Evolutionary conservation across 2,113 vertebrate species (phyloP).

Genomic region (Vombatus ursinus): DNA sequence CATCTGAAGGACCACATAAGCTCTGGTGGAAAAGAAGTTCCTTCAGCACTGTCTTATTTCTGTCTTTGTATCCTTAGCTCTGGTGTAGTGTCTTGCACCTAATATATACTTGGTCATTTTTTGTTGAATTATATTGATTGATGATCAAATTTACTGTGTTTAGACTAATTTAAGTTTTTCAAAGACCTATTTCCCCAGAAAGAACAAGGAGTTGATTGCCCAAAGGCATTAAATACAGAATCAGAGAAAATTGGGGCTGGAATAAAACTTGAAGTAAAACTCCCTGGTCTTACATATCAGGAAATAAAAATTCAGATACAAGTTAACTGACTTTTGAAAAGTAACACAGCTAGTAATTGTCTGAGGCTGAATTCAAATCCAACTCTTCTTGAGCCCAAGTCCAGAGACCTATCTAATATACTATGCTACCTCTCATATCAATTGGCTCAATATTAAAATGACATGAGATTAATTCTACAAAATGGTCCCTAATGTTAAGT

Average conservation of each 20-base stretch:
- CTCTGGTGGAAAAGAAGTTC: neutral
- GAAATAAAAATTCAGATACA: neutral
- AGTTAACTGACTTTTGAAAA: neutral
- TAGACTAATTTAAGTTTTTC: neutral
- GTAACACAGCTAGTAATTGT: neutral
- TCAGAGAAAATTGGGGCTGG: neutral
- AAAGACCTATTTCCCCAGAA: too few species aligned
- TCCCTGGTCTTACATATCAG: neutral
- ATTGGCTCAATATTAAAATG: neutral
- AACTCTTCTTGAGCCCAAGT: neutral
- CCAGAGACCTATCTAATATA: neutral
- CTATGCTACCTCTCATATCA: neutral
- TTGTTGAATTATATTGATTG: neutral
- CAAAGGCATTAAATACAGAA: too few species aligned
- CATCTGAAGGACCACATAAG: neutral
- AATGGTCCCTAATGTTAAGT: neutral
- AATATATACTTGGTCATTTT: neutral
- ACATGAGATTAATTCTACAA: neutral
- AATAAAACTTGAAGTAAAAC: neutral
- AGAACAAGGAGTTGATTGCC: too few species aligned
- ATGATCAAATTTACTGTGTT: neutral
- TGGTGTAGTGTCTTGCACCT: neutral
- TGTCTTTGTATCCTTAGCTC: neutral
- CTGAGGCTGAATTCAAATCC: neutral
- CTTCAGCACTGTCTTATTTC: neutral